Evolutionary conservation across 2,888 invertebrate genomes (phyloP).

Genomic region (Polietes domitor): DNA sequence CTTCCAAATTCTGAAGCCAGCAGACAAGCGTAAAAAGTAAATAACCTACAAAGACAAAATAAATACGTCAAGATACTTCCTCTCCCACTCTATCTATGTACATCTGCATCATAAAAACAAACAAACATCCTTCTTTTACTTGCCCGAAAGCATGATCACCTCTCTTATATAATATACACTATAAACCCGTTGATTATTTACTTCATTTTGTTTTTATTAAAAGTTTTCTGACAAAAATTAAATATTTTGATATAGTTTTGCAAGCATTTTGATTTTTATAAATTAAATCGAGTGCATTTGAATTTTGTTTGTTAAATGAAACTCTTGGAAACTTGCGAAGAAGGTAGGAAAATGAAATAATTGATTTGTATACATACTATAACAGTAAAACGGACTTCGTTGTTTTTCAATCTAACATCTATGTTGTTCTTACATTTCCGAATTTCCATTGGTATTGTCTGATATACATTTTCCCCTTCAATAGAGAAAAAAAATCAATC

Average conservation of each 20-base stretch:
- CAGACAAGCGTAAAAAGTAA: slow-evolving; percentile 95
- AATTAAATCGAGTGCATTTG: too few relatives aligned
- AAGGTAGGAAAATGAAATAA: background rate
- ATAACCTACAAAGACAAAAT: slow-evolving; percentile 65
- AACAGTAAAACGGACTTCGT: too few relatives aligned
- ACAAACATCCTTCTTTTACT: slow-evolving; percentile 51
- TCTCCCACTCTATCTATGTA: slow-evolving; percentile 45
- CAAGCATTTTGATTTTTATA: background rate
- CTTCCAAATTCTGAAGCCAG: slow-evolving; percentile 97
- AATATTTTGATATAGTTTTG: slow-evolving; percentile 5
- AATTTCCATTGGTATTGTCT: too few relatives aligned
- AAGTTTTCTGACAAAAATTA: background rate
- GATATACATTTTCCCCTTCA: too few relatives aligned
- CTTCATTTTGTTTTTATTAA: slow-evolving; percentile 42
- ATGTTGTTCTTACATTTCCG: too few relatives aligned
- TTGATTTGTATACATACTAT: background rate
- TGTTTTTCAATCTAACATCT: too few relatives aligned
- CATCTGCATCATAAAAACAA: slow-evolving; percentile 56
- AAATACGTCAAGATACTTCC: slow-evolving; percentile 50
- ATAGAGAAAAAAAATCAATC: too few relatives aligned
- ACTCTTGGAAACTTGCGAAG: background rate
- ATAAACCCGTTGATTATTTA: slow-evolving; percentile 14
- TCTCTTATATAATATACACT: background rate
- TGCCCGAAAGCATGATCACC: slow-evolving; percentile 21
- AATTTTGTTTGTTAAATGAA: too few relatives aligned